Evolutionary conservation across 2,797 vertebrate species (phyloP), one percentile per base, ranked within the genome.

Genomic region (Peromyscus eremicus): DNA sequence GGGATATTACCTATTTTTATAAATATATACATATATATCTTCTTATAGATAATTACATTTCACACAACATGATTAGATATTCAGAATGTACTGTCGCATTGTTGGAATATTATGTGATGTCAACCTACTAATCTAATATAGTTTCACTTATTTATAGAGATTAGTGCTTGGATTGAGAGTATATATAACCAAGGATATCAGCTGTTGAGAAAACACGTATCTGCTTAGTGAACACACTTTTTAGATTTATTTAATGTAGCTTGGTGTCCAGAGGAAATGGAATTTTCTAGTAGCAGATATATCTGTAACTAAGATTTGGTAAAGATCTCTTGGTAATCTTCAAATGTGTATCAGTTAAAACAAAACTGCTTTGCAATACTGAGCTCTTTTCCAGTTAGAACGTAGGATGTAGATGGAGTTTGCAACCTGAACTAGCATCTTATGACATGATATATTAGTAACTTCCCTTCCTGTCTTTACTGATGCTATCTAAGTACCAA

Each of bases 1-100:
- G 98, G 98, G 96, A 98, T 98, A 98, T 98, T 98, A 98, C 97
- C 97, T 98, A 98, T 99, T 99, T 99, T 98, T 99, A 98, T 98
- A 98, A 98, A 98, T 97, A 94, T 96, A 96, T 99, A 98, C 98
- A 98, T 98, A 98, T 97, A 91, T 96, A 96, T 98, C 98, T 97
- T 98, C 98, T 97, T 98, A 96, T 98, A 97, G 90, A 95, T 98
- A 97, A 97, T 94, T 96, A 75, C 98, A 98, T 98, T 98, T 97
- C 97, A 98, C 94, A 97, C 91, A 98, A 97, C 70, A 94, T 96
- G 86, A 95, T 94, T 86, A 97, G 75, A 93, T 97, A 98, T 98
- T 97, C 96, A 91, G 93, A 98, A 95, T 94, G 96, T 98, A 86
- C 92, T 98, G 80, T 49, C 98, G 29, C 98, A 68, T 98, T 96